These are phyloP conservation scores for Lamprologus speciosus DNA, from an alignment of 2,113 vertebrate species.

Conservation along the genomic window DNA sequence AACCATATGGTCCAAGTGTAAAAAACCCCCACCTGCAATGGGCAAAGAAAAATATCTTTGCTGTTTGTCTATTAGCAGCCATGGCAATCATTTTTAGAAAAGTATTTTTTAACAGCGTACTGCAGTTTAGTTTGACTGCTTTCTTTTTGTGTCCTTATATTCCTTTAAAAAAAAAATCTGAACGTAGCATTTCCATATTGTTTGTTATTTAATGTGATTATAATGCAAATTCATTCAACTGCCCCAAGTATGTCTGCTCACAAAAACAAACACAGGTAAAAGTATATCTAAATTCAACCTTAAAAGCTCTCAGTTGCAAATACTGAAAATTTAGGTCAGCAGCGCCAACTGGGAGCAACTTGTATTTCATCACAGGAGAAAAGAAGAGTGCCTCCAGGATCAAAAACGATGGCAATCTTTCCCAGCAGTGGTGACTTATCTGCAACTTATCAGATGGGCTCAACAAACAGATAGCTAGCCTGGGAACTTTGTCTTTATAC, in stretches of 20 bases:
- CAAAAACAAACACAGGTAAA: neutral
- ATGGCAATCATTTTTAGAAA: neutral
- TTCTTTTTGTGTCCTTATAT: neutral
- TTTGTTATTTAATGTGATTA: neutral
- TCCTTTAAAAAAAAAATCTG: neutral
- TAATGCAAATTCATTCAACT: slow-evolving; percentile 29
- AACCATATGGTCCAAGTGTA: neutral
- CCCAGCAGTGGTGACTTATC: slow-evolving; percentile 37
- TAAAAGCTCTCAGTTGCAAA: slow-evolving; percentile 29
- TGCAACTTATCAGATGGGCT: slow-evolving; percentile 54
- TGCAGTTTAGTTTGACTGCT: neutral
- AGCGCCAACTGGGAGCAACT: slow-evolving; percentile 13
- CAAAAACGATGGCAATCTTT: slow-evolving; percentile 28
- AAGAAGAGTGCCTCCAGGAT: slow-evolving; percentile 29
- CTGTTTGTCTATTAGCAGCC: neutral
- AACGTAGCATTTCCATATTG: neutral
- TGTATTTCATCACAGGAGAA: slow-evolving; percentile 22
- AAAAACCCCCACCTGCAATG: neutral
- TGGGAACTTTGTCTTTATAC: slow-evolving; percentile 16
- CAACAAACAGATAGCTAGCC: slow-evolving; percentile 11
- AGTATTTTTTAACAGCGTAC: neutral
- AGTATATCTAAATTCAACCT: neutral
- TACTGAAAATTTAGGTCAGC: slow-evolving; percentile 39
- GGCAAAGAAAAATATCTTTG: neutral
- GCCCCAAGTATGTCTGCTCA: slow-evolving; percentile 20